Evolutionary conservation across 2,113 vertebrate species (phyloP).

Genomic region (Mus spicilegus): DNA sequence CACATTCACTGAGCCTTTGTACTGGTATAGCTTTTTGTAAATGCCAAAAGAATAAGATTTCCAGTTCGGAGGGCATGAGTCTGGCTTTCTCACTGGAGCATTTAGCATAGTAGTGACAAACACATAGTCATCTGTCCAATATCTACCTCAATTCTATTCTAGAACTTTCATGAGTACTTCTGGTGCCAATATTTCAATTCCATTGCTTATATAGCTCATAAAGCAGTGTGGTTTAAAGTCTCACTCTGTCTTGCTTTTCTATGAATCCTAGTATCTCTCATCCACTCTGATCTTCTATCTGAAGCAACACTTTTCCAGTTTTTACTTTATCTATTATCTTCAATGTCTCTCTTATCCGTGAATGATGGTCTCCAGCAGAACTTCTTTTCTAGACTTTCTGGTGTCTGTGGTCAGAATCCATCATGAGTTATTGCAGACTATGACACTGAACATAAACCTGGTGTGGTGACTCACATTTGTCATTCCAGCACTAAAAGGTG

Average conservation of each 20-base stretch:
- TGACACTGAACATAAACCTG: background rate
- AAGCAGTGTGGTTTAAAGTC: background rate
- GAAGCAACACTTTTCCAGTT: background rate
- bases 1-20: background rate
- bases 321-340: constrained; percentile 1
- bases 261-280: background rate
- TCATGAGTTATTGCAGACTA: background rate
- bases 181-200: background rate
- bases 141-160: background rate
- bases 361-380: background rate
- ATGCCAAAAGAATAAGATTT: background rate
- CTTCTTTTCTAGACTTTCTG: background rate
- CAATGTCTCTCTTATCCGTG: background rate
- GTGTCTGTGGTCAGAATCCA: background rate
- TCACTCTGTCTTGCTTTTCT: background rate
- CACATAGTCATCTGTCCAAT: background rate
- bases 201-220: background rate
- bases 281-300: background rate
- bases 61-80: background rate
- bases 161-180: background rate
- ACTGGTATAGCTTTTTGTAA: background rate
- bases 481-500: background rate
- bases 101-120: background rate
- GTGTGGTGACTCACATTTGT: background rate
- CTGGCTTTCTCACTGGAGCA: background rate